Conservation (phyloP, 2,797 vertebrate genomes). For the Gadopsis bispinosus region DNA sequence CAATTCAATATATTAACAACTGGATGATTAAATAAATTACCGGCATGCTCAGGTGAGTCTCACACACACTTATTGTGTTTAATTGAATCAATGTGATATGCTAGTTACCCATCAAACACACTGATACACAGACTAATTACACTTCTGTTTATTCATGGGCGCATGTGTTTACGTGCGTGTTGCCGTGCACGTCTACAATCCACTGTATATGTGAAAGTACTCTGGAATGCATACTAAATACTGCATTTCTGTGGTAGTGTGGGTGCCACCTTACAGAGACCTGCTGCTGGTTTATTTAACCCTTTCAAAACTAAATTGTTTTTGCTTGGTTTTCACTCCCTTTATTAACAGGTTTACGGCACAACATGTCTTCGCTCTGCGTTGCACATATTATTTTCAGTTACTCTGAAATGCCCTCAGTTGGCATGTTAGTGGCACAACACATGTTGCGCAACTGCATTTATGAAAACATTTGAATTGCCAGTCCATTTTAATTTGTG, state of each 20-base stretch:
- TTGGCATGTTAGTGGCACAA: no score
- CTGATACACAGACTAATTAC: slow-evolving; percentile 21
- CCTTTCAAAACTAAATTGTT: not conserved
- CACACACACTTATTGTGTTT: slow-evolving; percentile 25
- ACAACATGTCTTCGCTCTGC: not conserved
- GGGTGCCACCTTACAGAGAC: not conserved
- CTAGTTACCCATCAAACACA: slow-evolving; percentile 29
- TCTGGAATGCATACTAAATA: not conserved
- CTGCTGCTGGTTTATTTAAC: not conserved
- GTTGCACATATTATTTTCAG: not conserved
- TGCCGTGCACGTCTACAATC: not conserved
- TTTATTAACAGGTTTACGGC: not conserved
- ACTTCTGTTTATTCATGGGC: not conserved
- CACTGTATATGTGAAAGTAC: not conserved
- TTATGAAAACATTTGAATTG: no score
- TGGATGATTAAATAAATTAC: slow-evolving; percentile 51
- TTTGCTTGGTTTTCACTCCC: not conserved
- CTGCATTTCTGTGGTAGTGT: slow-evolving; percentile 3
- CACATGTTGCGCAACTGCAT: no score
- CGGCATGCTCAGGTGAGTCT: slow-evolving; percentile 34
- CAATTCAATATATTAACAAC: slow-evolving; percentile 36
- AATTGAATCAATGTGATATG: slow-evolving; percentile 46
- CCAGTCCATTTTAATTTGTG: no score
- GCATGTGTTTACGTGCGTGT: slow-evolving; percentile 1
- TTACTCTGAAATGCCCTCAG: not conserved